These are phyloP conservation scores for Hydrochoerus hydrochaeris DNA, from an alignment of 2,113 vertebrate genomes.

Conservation along the genomic window DNA sequence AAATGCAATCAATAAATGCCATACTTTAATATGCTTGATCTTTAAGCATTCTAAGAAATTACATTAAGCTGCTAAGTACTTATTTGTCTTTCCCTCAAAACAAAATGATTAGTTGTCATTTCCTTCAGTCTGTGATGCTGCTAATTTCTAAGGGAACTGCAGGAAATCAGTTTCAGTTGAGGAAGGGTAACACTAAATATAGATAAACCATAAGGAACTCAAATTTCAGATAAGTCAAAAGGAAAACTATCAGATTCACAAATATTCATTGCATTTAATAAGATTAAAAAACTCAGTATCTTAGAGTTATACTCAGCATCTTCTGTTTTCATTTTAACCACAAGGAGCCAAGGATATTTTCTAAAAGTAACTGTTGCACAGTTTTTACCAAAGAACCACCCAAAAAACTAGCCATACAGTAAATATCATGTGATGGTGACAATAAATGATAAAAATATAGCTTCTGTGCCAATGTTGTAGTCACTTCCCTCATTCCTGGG, in stretches of 20 bases:
- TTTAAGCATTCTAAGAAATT: slow-evolving; percentile 38
- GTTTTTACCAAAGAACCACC: neutral
- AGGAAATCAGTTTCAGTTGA: neutral
- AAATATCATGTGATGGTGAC: neutral
- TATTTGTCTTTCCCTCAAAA: slow-evolving; percentile 13
- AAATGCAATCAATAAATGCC: neutral
- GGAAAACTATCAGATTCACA: neutral
- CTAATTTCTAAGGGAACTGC: neutral
- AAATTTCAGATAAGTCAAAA: slow-evolving; percentile 35
- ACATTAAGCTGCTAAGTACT: neutral
- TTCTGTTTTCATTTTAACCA: neutral
- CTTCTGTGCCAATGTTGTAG: neutral
- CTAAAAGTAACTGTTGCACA: neutral
- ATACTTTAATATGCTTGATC: slow-evolving; percentile 43
- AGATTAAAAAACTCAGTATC: neutral
- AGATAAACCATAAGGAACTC: neutral
- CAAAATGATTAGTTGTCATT: slow-evolving; percentile 26
- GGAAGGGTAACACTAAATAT: neutral
- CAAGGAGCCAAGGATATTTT: neutral
- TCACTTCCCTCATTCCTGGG: neutral
- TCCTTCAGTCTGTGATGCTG: neutral
- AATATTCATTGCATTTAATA: neutral
- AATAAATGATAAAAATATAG: neutral
- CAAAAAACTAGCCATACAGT: neutral
- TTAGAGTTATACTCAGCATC: neutral